A percentile compares a stretch with the other conserved stretches of the same genome.
phyloP scores from a whole-genome alignment of 64 coral and sea anemone species.

The Montipora foliosa region DNA sequence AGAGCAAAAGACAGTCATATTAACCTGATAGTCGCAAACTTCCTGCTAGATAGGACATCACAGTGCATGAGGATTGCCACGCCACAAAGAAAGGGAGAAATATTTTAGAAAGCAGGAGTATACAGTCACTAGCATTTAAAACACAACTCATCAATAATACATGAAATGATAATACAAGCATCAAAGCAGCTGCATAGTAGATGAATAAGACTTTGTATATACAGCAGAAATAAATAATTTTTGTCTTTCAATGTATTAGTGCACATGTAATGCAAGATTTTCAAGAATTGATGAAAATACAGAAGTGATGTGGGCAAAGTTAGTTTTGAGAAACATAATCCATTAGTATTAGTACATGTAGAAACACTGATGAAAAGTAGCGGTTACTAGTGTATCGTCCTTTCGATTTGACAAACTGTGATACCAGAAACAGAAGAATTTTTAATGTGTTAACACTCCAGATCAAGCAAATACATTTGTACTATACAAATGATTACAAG shows the following conservation, averaged over 20 bases:
- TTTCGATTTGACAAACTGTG: too few species aligned
- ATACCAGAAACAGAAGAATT: too few species aligned
- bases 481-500: too few species aligned
- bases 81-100: conserved; percentile 79
- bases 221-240: not conserved
- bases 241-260: too few species aligned
- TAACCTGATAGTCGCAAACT: conserved; percentile 96
- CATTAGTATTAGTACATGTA: not conserved
- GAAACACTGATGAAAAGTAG: not conserved
- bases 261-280: too few species aligned
- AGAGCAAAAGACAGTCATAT: conserved; percentile 69
- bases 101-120: conserved; percentile 32
- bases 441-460: too few species aligned
- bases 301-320: too few species aligned
- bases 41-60: conserved; percentile 72
- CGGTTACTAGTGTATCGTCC: not conserved
- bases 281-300: not conserved
- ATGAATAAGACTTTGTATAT: not conserved
- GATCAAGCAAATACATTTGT: too few species aligned
- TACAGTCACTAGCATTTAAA: conserved; percentile 35
- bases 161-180: conserved; percentile 19
- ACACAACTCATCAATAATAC: conserved; percentile 41
- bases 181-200: conserved; percentile 35
- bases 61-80: conserved; percentile 50
- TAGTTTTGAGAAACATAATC: too few species aligned